Evolutionary conservation across 2,888 invertebrate genomes (phyloP).

Genomic region (Synanthedon myopaeformis): DNA sequence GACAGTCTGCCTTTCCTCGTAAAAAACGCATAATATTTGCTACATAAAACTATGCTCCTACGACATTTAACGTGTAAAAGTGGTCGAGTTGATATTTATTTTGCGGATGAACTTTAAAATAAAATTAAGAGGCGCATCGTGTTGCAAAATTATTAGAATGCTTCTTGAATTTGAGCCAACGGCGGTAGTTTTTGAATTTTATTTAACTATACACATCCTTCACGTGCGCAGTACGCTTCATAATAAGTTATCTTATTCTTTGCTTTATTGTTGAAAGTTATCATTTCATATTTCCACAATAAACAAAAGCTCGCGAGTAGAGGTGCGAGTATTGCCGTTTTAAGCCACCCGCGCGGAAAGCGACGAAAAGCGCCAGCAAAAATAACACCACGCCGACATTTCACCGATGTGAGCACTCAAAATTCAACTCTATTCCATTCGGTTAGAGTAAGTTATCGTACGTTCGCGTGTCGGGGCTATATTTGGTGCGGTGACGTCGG

Average conservation of each 20-base stretch:
- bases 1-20: background rate
- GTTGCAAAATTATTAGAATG: too few species aligned
- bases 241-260: too few species aligned
- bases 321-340: conserved; percentile 51
- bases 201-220: too few species aligned
- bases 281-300: conserved; percentile 17
- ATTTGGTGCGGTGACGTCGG: conserved; percentile 57
- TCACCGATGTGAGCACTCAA: conserved; percentile 17
- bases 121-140: too few species aligned
- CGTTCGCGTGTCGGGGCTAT: conserved; percentile 31
- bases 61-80: too few species aligned
- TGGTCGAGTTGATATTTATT: too few species aligned
- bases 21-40: background rate
- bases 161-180: too few species aligned
- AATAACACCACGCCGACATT: conserved; percentile 61
- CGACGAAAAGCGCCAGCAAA: conserved; percentile 59
- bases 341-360: conserved; percentile 53
- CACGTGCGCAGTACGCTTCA: too few species aligned
- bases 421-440: conserved; percentile 14
- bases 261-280: too few species aligned
- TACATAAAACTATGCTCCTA: too few species aligned
- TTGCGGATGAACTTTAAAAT: too few species aligned
- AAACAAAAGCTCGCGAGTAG: conserved; percentile 34
- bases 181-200: too few species aligned
- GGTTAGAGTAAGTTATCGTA: conserved; percentile 19